These are phyloP conservation scores for Cochlearius cochlearius DNA, from an alignment of 2,113 vertebrate species.

Conservation along the genomic window DNA sequence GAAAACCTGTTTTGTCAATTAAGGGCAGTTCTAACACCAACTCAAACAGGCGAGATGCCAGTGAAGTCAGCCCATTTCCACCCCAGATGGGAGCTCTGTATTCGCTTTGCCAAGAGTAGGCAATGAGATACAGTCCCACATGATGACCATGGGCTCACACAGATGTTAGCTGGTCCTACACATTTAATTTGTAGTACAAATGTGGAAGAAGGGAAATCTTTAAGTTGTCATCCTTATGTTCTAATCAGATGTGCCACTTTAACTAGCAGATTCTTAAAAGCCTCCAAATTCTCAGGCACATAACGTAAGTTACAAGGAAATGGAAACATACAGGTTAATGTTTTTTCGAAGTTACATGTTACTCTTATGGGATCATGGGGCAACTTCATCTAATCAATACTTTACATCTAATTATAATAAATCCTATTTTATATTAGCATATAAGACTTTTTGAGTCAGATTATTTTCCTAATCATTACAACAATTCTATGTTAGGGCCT, in stretches of 20 bases:
- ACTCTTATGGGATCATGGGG: background rate
- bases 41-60: background rate
- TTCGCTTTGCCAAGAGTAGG: background rate
- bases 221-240: background rate
- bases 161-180: background rate
- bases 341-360: background rate
- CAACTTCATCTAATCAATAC: background rate
- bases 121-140: background rate
- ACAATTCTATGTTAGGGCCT: background rate
- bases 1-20: background rate
- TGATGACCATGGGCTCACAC: background rate
- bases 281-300: background rate
- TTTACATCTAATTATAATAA: background rate
- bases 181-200: background rate
- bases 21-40: background rate
- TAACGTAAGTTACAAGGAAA: background rate
- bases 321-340: background rate
- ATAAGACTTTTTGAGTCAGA: background rate
- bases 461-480: background rate
- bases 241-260: background rate
- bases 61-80: background rate
- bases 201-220: background rate
- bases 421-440: background rate
- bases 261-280: background rate
- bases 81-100: rapidly evolving